Evolutionary conservation across 2,113 vertebrate genomes (phyloP).

Genomic region (Tringa solitaria): DNA sequence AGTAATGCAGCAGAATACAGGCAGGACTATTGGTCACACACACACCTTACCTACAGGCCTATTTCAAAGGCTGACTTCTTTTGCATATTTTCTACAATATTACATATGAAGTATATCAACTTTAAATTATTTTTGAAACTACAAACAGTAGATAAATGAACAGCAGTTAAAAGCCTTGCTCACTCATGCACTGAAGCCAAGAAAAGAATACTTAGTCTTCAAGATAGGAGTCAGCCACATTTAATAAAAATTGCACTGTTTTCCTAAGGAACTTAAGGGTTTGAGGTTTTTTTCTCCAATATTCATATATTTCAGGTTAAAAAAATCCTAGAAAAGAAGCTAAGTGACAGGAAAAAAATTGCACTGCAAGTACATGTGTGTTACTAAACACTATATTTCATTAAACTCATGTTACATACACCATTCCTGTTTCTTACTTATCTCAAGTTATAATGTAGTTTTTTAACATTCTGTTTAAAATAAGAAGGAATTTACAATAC

Average conservation of each 20-base stretch:
- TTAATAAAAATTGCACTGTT: not conserved
- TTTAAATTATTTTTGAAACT: not conserved
- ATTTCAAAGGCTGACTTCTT: not conserved
- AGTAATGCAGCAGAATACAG: not conserved
- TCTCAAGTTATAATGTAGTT: not conserved
- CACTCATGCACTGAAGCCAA: not conserved
- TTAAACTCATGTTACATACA: not conserved
- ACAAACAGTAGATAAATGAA: not conserved
- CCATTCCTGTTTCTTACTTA: not conserved
- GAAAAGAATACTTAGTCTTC: not conserved
- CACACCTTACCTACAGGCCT: not conserved
- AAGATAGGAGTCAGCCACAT: not conserved
- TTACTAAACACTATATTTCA: not conserved
- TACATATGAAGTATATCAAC: not conserved
- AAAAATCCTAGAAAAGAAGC: not conserved
- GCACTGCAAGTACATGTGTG: not conserved
- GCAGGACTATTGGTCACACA: not conserved
- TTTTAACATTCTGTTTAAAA: not conserved
- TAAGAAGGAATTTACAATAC: not conserved
- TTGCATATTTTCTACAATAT: not conserved
- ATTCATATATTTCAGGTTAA: not conserved
- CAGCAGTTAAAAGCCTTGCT: not conserved
- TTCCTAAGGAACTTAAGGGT: not conserved
- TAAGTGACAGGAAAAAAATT: not conserved
- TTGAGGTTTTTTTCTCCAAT: rapidly evolving